These are phyloP conservation scores for Mythimna impura DNA, from an alignment of 2,888 invertebrate species.

Conservation along the genomic window DNA sequence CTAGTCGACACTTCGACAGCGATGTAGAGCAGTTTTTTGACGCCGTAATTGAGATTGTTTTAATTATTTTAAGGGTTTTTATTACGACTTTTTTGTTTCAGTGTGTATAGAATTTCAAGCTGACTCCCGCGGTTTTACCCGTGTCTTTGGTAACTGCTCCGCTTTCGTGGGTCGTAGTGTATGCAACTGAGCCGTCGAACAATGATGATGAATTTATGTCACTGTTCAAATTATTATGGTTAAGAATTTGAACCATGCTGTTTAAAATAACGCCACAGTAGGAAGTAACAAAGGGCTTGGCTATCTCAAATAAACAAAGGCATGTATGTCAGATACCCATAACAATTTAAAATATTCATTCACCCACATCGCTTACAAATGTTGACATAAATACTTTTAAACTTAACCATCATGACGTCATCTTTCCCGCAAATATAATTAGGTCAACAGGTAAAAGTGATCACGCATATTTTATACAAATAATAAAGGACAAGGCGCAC, in stretches of 20 bases:
- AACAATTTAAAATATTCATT: constrained; percentile 1
- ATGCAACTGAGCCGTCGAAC: too few species aligned
- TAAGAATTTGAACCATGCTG: not conserved
- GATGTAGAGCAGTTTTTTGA: too few species aligned
- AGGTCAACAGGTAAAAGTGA: constrained; percentile 63
- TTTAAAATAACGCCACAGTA: not conserved
- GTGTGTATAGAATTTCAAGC: too few species aligned
- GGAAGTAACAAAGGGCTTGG: constrained; percentile 17
- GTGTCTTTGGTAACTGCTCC: too few species aligned
- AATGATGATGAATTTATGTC: too few species aligned
- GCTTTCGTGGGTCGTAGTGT: too few species aligned
- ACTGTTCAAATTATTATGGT: not conserved
- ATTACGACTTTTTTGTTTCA: too few species aligned
- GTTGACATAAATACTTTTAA: not conserved
- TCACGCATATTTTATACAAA: constrained; percentile 54
- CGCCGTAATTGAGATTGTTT: too few species aligned
- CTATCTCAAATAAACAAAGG: constrained; percentile 17
- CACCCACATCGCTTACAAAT: not conserved
- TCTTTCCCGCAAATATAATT: constrained; percentile 55
- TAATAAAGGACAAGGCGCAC: constrained; percentile 60
- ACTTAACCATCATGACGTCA: constrained; percentile 41
- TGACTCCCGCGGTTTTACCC: too few species aligned
- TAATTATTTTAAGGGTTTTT: too few species aligned
- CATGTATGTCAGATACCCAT: not conserved
- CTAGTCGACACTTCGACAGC: too few species aligned